Evolutionary conservation across 1,140 invertebrate genomes (phyloP), one percentile per base, ranked within the genome.

Genomic region (Drosophila ficusphila): DNA sequence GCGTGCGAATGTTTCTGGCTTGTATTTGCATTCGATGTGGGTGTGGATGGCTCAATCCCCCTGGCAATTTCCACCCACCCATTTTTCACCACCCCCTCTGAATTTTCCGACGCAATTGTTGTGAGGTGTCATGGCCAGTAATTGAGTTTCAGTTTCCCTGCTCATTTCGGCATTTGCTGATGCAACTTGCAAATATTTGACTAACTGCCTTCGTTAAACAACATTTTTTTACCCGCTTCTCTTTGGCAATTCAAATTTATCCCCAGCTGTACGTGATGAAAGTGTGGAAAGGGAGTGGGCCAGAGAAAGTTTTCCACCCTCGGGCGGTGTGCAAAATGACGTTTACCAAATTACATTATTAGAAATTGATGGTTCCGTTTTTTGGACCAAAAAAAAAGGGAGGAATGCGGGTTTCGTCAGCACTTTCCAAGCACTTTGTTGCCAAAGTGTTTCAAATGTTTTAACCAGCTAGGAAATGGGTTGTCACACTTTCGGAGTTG

Each of bases 311-410:
- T 56, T 41, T 34, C 38, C 36, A 53, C 73, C 74, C 19, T 49
- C 9, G 51, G 33, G 78, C 49, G 67, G 41, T n/a, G 14, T 27
- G 29, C 57, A 69, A 78, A 83, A 71, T 82, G 83, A 88, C 82
- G 78, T 82, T 89, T 88, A 78, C 60, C 44, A 88, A 88, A 88
- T 88, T 88, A 89, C 82, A 82, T 88, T 88, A 88, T 88, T 88
- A 82, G 83, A 88, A 88, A 88, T 88, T 88, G 82, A 88, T 88
- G 82, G 83, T 78, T 88, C 56, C 23, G 44, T 60, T 14, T 44
- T 14, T 16, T 3, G 18, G 23, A 6, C 12, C 4, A 48, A 25
- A 34, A 19, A 8, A 29, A 9, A 16, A 21, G 56, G 16, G 12
- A 41, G 27, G 18, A 49, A 2, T 11, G 4, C 16, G 14, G 23